phyloP scores from a whole-genome alignment of 2,888 invertebrate genomes.

The Ceramica pisi region DNA sequence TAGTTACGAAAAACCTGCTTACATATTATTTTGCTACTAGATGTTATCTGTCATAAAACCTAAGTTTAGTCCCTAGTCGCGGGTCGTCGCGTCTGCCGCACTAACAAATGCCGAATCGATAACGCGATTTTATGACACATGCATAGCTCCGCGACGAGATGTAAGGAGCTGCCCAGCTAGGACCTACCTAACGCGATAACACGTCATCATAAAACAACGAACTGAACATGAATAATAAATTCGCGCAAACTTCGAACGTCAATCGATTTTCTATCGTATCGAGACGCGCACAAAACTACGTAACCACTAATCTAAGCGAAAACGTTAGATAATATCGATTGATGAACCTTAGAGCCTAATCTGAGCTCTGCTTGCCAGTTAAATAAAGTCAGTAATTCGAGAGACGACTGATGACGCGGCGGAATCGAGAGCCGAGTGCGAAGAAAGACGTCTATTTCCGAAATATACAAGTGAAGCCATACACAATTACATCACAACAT shows the following conservation, averaged over 20 bases:
- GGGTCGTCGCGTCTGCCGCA: not conserved
- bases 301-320: constrained; percentile 52
- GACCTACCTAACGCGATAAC: constrained; percentile 4
- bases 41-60: constrained; percentile 29
- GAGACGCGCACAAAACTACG: constrained; percentile 48
- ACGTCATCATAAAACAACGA: constrained; percentile 24
- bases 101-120: constrained; percentile 29
- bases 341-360: constrained; percentile 35
- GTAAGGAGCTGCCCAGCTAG: constrained; percentile 4
- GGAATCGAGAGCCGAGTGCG: constrained; percentile 27
- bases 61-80: not conserved
- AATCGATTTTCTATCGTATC: constrained; percentile 44
- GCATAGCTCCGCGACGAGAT: constrained; percentile 3
- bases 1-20: constrained; percentile 27
- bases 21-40: constrained; percentile 18
- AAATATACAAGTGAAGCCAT: constrained; percentile 51
- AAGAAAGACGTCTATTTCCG: constrained; percentile 31
- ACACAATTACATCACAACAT: constrained; percentile 47
- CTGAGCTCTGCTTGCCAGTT: constrained; percentile 56
- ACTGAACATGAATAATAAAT: constrained; percentile 26
- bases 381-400: constrained; percentile 41
- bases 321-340: constrained; percentile 39
- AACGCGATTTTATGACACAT: constrained; percentile 14
- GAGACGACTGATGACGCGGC: constrained; percentile 40
- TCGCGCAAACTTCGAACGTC: constrained; percentile 41